Conservation (phyloP, 1,140 invertebrate species). For the Cyclina sinensis region DNA sequence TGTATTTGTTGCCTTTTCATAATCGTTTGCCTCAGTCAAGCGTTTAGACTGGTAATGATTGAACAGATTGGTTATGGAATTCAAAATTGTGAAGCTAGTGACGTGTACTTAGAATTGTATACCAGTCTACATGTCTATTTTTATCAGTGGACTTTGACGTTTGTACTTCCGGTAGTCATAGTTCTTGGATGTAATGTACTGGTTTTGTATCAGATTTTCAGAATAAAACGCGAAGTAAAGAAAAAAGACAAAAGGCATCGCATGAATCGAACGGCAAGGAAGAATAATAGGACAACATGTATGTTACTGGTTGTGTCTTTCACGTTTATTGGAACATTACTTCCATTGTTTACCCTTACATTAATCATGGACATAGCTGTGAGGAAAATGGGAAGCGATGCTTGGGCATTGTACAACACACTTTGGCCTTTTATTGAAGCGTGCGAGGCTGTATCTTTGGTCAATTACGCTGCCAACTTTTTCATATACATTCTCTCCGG, state of each 20-base stretch:
- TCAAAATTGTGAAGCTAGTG: slow-evolving; percentile 37
- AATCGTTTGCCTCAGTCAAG: slow-evolving; percentile 44
- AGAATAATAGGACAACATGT: slow-evolving; percentile 81
- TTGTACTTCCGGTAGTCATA: slow-evolving; percentile 46
- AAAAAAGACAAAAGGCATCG: slow-evolving; percentile 35
- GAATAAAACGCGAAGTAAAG: slow-evolving; percentile 69
- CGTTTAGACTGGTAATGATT: slow-evolving; percentile 55
- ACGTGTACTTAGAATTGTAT: slow-evolving; percentile 31
- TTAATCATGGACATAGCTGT: slow-evolving; percentile 72
- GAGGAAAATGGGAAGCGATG: neutral
- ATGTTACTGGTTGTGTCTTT: slow-evolving; percentile 83
- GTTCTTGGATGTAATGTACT: slow-evolving; percentile 76
- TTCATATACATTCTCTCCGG: slow-evolving; percentile 83
- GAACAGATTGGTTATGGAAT: slow-evolving; percentile 5
- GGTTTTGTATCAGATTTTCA: slow-evolving; percentile 79
- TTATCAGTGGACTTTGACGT: slow-evolving; percentile 49
- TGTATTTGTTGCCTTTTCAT: slow-evolving; percentile 76
- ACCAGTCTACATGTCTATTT: slow-evolving; percentile 56
- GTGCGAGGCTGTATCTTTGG: slow-evolving; percentile 71
- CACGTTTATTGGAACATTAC: slow-evolving; percentile 79
- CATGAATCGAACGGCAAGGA: slow-evolving; percentile 36
- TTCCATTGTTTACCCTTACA: slow-evolving; percentile 78
- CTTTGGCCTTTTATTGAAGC: slow-evolving; percentile 74
- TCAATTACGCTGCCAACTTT: slow-evolving; percentile 83
- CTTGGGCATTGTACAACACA: slow-evolving; percentile 46